A percentile compares a stretch with the other conserved stretches of the same genome.
Conservation (phyloP, 2,888 invertebrate species). For the Craniophora ligustri region DNA sequence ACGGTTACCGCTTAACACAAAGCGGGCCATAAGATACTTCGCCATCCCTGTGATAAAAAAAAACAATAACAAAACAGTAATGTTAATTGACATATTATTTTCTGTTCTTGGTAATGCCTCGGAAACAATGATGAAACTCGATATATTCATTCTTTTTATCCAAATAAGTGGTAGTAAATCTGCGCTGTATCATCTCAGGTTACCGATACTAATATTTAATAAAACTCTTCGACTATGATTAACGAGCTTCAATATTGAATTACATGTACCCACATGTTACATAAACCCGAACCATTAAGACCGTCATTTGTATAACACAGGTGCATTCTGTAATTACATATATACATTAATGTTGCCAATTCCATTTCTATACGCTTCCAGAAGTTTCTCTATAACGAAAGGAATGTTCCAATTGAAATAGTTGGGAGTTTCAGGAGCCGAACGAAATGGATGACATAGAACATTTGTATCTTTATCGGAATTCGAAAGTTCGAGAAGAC, state of each 20-base stretch:
- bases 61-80: no score
- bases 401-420: slow-evolving; percentile 70
- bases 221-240: neutral
- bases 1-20: no score
- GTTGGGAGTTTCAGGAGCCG: slow-evolving; percentile 55
- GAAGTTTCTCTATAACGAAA: slow-evolving; percentile 46
- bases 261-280: neutral
- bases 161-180: no score
- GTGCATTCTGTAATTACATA: slow-evolving; percentile 34
- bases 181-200: no score
- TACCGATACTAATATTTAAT: no score
- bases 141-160: no score
- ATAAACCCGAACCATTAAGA: slow-evolving; percentile 16
- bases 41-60: no score
- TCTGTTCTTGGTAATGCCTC: no score
- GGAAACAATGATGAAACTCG: no score
- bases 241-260: slow-evolving; percentile 13
- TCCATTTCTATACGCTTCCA: slow-evolving; percentile 9
- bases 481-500: slow-evolving; percentile 10
- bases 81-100: no score
- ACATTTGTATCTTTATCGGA: slow-evolving; percentile 25
- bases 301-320: slow-evolving; percentile 26
- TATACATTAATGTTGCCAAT: slow-evolving; percentile 32
- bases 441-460: slow-evolving; percentile 26
- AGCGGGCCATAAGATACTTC: no score